A percentile compares a stretch with the other conserved stretches of the same genome.
phyloP scores from a whole-genome alignment of 2,888 invertebrate genomes.

The Anarsia innoxiella region DNA sequence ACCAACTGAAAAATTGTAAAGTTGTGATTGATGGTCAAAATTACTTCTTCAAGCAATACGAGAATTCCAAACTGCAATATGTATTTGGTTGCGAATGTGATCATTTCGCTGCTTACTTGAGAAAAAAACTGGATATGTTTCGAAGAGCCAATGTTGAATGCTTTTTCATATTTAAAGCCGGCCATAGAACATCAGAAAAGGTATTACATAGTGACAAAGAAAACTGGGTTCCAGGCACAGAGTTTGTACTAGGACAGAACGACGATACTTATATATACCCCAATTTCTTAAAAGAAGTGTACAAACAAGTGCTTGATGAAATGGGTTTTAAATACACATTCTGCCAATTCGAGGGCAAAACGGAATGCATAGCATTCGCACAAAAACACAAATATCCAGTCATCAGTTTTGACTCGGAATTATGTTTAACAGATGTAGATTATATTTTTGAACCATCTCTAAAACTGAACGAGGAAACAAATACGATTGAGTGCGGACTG shows the following conservation, averaged over 20 bases:
- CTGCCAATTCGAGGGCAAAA: slow-evolving; percentile 28
- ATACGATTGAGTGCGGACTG: slow-evolving; percentile 20
- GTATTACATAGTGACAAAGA: slow-evolving; percentile 6
- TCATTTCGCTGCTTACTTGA: slow-evolving; percentile 26
- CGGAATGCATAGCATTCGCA: slow-evolving; percentile 35
- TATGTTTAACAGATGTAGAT: slow-evolving; percentile 26
- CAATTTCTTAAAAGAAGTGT: slow-evolving; percentile 25
- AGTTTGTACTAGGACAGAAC: neutral
- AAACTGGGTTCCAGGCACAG: neutral
- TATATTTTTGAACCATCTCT: slow-evolving; percentile 28
- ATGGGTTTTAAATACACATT: slow-evolving; percentile 27
- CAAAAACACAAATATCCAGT: slow-evolving; percentile 31
- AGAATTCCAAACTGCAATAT: slow-evolving; percentile 18
- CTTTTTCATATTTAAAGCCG: slow-evolving; percentile 36
- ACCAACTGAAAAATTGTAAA: too few relatives aligned
- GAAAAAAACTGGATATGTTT: slow-evolving; percentile 24
- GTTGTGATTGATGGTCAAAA: slow-evolving; percentile 39
- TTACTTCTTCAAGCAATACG: slow-evolving; percentile 27
- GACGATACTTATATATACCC: slow-evolving; percentile 16
- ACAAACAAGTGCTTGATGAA: slow-evolving; percentile 31
- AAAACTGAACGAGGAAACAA: slow-evolving; percentile 9
- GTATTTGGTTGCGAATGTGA: slow-evolving; percentile 33
- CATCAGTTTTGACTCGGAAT: slow-evolving; percentile 31
- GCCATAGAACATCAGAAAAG: slow-evolving; percentile 21
- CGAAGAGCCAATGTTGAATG: slow-evolving; percentile 32